A percentile compares a stretch with the other conserved stretches of the same genome.
Conservation (phyloP, 1,140 invertebrate species). For the Colletes gigas region DNA sequence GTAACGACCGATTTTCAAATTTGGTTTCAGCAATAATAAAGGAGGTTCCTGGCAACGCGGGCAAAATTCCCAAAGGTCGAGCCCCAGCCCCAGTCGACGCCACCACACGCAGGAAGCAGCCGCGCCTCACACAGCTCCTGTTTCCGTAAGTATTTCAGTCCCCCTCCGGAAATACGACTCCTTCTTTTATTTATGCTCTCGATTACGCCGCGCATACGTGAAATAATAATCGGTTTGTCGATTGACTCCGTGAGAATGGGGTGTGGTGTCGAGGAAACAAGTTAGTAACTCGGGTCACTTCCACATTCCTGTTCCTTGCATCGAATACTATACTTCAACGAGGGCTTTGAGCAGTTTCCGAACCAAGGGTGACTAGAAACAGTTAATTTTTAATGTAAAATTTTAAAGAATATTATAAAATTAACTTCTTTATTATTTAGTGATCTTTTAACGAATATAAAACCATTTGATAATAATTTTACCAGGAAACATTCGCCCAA, state of each 20-base stretch:
- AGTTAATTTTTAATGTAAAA: background rate
- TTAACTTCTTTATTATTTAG: too few species aligned
- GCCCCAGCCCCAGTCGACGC: slow-evolving; percentile 73
- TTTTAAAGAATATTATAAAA: background rate
- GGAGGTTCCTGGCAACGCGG: slow-evolving; percentile 71
- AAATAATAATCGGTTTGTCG: background rate
- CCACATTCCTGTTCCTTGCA: background rate
- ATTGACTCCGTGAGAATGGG: background rate
- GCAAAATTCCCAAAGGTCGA: slow-evolving; percentile 74
- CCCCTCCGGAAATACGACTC: slow-evolving; percentile 31
- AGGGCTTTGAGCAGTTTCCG: too few species aligned
- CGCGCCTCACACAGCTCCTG: slow-evolving; percentile 75
- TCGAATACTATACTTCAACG: background rate
- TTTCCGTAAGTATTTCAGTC: slow-evolving; percentile 73
- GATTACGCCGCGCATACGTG: background rate
- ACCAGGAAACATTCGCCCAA: too few species aligned
- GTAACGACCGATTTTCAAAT: slow-evolving; percentile 3
- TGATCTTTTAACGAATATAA: too few species aligned
- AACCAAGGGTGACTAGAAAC: too few species aligned
- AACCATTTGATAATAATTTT: too few species aligned
- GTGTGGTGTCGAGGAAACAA: background rate
- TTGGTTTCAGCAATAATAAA: slow-evolving; percentile 67
- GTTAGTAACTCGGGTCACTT: background rate
- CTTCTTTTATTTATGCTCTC: background rate
- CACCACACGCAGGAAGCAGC: slow-evolving; percentile 69